Conservation (phyloP, 2,797 vertebrate species). For the Pipistrellus pygmaeus region DNA sequence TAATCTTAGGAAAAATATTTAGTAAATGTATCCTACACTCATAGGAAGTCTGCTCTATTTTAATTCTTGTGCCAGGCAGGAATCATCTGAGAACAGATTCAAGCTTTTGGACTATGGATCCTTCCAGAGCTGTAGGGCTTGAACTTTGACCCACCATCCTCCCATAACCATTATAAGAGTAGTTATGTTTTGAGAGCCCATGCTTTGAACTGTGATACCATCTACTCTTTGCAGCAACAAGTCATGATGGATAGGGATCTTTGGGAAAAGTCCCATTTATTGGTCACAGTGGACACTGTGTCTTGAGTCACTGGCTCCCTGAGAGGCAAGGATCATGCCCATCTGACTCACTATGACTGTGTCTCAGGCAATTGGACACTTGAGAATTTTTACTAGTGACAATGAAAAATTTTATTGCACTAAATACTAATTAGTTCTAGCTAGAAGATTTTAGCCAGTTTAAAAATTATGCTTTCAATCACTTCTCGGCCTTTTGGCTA, state of each 20-base stretch:
- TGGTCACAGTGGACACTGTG: constrained; percentile 1
- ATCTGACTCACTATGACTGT: constrained; percentile 30
- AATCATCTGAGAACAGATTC: background rate
- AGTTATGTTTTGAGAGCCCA: background rate
- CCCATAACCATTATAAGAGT: background rate
- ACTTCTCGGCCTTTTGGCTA: too few relatives aligned
- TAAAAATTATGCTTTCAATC: constrained; percentile 62
- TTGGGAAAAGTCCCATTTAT: constrained; percentile 39
- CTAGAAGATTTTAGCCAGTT: constrained; percentile 57
- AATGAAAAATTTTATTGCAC: constrained; percentile 66
- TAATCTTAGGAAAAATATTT: background rate
- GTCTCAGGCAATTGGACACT: constrained; percentile 33
- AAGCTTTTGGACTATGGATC: background rate
- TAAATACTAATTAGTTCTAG: constrained; percentile 57
- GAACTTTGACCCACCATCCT: background rate
- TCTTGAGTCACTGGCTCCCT: constrained; percentile 41
- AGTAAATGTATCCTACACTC: background rate
- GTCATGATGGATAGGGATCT: background rate
- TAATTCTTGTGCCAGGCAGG: background rate
- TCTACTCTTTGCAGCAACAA: background rate
- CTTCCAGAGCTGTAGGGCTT: background rate
- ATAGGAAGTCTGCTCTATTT: background rate
- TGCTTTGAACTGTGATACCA: background rate
- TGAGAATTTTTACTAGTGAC: constrained; percentile 43
- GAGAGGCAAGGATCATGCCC: background rate